Evolutionary conservation across 2,113 vertebrate species (phyloP), one percentile per base, ranked within the genome.

Genomic region (Corythoichthys haematopterus): DNA sequence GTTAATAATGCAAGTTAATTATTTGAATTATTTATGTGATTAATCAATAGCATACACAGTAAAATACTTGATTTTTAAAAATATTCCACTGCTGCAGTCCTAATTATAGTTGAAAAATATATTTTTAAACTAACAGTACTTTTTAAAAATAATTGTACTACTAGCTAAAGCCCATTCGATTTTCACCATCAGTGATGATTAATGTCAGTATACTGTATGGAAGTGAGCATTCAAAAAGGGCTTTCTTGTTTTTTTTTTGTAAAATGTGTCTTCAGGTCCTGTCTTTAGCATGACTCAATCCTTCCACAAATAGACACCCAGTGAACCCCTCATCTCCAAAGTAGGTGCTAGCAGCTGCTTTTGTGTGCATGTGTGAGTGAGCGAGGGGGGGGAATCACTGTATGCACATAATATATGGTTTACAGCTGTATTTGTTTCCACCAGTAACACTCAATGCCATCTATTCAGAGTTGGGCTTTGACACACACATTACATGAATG

Each of bases 271-370:
- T 70, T 37, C 3, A 12, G 45, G 75, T 51, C 71, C 62, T 33
- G 38, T 65, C 69, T 70, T 76, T 55, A 6, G 72, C 76, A 82
- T 55, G 48, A 81, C 89, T 66, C 48, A 69, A 79, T 81, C 69
- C 50, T 77, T 92, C 92, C 90, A 92, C 91, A 93, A 93, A 94
- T 87, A 95, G 91, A 89, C 36, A 40, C 36, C 50, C 68, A 6
- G 79, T 77, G 78, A 80, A 83, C 86, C 79, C 20, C 82, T 73
- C 53, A 74, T 83, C 84, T 87, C 92, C 91, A 93, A 93, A 93
- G 75, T 88, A 91, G 92, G 90, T 66, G 70, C 81, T 82, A 84
- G 89, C 91, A 92, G 92, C 91, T 92, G 92, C 87, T 75, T 68
- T 70, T 74, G 48, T 78, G 73, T 69, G 79, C 37, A 7, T 60